Evolutionary conservation across 2,797 vertebrate genomes (phyloP), one percentile per base, ranked within the genome.

Genomic region (Salmo trutta): DNA sequence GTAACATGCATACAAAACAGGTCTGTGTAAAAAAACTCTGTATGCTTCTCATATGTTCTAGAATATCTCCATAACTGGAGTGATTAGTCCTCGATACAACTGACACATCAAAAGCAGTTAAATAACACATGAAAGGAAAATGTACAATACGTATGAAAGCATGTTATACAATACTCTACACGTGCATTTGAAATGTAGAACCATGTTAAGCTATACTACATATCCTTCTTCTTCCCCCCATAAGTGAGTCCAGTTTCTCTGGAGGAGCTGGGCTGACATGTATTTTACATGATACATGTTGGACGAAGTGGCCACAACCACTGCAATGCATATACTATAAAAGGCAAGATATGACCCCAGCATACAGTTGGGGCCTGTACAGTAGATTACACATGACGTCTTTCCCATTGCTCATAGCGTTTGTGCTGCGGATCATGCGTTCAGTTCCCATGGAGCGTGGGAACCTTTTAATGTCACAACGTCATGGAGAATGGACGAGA

Each of bases 241-340:
- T 8, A n/a, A n/a, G 31, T 73, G 4, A 0, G 36, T 71, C 3
- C 19, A 1, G 53, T 5, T 56, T 65, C 41, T 82, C 80, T 74
- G 3, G 0, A 65, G 66, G 67, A 72, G 15, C 72, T 17, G 8
- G 14, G 15, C 19, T 12, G 12, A 8, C 74, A 86, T 86, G 78
- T 68, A 79, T 87, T 84, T 83, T 83, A 74, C 83, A 85, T 86
- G 77, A 88, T 81, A 62, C 79, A 78, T 79, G 77, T 33, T 62
- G 24, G 47, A n/a, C 69, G 66, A 86, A 87, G 82, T 82, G 77
- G 74, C 62, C 41, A 17, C 2, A 19, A 62, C 6, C 36, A 7
- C 36, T 7, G 6, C 36, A 36, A 77, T 36, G 41, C 70, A n/a
- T 29, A 47, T 33, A n/a, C 69, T 68, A 6, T 16, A 24, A 65